phyloP scores from a whole-genome alignment of 2,888 invertebrate genomes.

The Autographa pulchrina region DNA sequence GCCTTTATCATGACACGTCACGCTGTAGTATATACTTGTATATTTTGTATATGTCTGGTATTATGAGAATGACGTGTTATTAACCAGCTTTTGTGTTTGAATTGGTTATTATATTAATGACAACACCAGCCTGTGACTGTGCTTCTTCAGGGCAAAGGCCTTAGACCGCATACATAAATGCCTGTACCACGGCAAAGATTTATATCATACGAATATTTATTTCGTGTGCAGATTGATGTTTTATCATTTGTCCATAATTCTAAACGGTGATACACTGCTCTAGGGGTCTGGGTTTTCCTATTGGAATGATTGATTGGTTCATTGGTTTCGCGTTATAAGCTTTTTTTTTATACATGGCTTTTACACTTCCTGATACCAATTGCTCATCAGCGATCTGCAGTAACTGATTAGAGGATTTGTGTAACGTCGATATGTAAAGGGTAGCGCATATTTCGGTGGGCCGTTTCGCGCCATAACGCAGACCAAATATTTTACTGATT shows the following conservation, averaged over 20 bases:
- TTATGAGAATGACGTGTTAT: slow-evolving; percentile 30
- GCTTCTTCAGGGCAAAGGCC: neutral
- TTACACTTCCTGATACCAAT: no score
- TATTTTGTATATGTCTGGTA: slow-evolving; percentile 12
- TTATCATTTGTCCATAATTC: neutral
- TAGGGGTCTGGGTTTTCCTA: neutral
- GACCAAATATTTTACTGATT: no score
- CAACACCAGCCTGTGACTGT: neutral
- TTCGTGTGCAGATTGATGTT: neutral
- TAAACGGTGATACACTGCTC: neutral
- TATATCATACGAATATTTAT: neutral
- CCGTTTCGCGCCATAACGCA: no score
- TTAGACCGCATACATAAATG: neutral
- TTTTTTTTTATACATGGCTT: no score
- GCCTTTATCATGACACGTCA: slow-evolving; percentile 47
- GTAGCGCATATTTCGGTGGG: no score
- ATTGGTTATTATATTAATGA: neutral
- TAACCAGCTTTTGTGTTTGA: neutral
- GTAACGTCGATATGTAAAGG: no score
- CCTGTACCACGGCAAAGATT: neutral
- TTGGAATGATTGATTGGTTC: neutral
- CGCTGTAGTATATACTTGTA: slow-evolving; percentile 10
- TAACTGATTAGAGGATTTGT: no score
- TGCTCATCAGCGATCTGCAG: no score
- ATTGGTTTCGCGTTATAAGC: neutral